A percentile compares a stretch with the other conserved stretches of the same genome.
These are phyloP conservation scores for Dolichallabes microphthalmus DNA, from an alignment of 2,113 vertebrate species.

Conservation along the genomic window DNA sequence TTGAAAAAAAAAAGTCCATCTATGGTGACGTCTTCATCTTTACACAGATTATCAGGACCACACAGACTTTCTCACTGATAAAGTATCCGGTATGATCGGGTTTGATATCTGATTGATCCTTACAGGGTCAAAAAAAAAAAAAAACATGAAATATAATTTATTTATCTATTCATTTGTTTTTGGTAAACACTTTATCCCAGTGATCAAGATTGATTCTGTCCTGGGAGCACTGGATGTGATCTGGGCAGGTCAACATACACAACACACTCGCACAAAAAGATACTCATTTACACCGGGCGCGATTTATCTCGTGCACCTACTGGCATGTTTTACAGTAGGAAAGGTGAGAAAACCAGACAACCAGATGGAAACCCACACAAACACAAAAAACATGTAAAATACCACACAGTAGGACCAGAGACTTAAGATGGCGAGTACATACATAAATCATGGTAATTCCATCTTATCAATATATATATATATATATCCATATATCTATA, in stretches of 20 bases:
- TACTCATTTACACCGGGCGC: background rate
- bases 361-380: background rate
- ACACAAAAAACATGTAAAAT: background rate
- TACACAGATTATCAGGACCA: background rate
- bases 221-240: background rate
- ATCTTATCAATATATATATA: background rate
- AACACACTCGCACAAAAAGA: background rate
- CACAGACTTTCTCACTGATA: background rate
- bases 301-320: background rate
- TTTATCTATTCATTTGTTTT: background rate
- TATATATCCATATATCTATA: no score
- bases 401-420: background rate
- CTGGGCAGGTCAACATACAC: background rate
- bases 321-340: background rate
- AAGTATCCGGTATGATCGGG: background rate
- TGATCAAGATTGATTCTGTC: background rate
- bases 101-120: no score
- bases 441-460: background rate
- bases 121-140: no score
- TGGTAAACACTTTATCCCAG: background rate
- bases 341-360: background rate
- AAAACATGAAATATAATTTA: background rate
- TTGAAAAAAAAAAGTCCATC: background rate
- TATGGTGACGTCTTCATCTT: background rate
- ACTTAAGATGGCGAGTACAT: background rate